These are phyloP conservation scores for Heterochromis multidens DNA, from an alignment of 2,113 vertebrate species.

Conservation along the genomic window DNA sequence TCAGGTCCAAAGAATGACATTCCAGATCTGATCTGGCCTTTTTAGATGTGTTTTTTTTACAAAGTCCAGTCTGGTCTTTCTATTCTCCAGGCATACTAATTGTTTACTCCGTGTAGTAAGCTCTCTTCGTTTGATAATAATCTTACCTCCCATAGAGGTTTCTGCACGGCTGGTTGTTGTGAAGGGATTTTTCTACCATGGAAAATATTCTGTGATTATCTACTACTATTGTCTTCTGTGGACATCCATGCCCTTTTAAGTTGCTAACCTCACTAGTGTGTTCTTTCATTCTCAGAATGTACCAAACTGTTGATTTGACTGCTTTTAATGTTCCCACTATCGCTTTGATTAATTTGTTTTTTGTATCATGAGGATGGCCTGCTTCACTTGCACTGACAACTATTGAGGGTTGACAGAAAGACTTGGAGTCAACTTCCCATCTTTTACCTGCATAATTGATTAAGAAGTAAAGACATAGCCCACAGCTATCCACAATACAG, in stretches of 20 bases:
- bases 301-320: no score
- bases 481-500: neutral
- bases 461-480: neutral
- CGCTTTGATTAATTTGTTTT: no score
- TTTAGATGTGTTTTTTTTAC: neutral
- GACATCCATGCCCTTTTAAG: neutral
- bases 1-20: neutral
- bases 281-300: no score
- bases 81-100: no score
- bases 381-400: neutral
- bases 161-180: no score
- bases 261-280: no score
- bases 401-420: neutral
- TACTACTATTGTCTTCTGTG: no score
- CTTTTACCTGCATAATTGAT: neutral
- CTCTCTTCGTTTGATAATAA: neutral
- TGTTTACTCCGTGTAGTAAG: no score
- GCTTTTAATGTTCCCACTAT: no score
- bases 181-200: no score
- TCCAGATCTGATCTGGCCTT: neutral
- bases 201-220: no score
- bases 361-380: neutral
- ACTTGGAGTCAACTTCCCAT: neutral
- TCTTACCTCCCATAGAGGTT: no score
- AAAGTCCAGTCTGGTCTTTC: neutral